These are phyloP conservation scores for Rattus rattus DNA, from an alignment of 2,113 vertebrate genomes.

Conservation along the genomic window DNA sequence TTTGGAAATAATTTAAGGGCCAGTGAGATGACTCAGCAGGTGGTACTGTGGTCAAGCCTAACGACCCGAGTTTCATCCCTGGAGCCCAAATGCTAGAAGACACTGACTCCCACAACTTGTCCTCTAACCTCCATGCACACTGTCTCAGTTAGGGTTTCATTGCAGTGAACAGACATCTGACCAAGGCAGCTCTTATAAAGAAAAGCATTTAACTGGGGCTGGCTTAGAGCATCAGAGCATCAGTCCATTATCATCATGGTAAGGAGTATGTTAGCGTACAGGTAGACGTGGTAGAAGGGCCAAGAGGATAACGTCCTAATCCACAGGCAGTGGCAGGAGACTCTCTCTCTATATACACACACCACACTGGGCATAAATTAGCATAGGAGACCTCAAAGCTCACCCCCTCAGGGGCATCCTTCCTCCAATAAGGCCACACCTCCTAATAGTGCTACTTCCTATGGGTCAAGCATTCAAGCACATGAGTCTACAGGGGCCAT, in stretches of 20 bases:
- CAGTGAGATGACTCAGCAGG: neutral
- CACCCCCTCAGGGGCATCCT: neutral
- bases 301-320: neutral
- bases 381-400: neutral
- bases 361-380: neutral
- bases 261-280: neutral
- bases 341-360: too few species aligned
- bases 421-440: neutral
- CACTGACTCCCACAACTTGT: neutral
- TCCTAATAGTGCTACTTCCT: neutral
- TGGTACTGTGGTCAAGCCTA: neutral
- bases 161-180: neutral
- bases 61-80: neutral
- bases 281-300: neutral
- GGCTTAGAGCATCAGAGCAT: neutral
- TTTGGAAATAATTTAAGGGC: conserved; percentile 15
- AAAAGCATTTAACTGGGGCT: neutral
- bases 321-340: neutral
- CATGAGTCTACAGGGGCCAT: neutral
- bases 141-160: neutral
- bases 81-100: neutral
- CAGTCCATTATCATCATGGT: neutral
- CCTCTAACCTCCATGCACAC: neutral
- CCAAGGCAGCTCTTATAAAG: neutral
- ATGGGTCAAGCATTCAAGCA: neutral